Conservation (phyloP, 2,113 vertebrate species). For the Nothocercus julius region DNA sequence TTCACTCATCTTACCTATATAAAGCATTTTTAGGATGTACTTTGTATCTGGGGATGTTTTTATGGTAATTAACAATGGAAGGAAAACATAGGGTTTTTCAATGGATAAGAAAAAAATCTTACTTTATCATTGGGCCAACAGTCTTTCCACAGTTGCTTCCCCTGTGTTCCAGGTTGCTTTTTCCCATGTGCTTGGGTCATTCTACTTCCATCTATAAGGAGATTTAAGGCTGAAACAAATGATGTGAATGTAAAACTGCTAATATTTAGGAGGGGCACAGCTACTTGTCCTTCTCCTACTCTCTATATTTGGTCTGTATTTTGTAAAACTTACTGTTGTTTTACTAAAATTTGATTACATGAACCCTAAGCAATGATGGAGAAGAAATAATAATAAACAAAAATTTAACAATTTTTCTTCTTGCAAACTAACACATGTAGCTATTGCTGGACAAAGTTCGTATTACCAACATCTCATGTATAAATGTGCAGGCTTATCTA, state of each 20-base stretch:
- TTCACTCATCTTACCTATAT: background rate
- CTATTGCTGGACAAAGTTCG: background rate
- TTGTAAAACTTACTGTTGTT: background rate
- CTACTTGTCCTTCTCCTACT: background rate
- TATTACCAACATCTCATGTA: background rate
- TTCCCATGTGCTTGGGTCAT: background rate
- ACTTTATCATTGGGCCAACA: background rate
- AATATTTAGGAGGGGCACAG: background rate
- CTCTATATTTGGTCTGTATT: background rate
- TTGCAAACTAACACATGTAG: background rate
- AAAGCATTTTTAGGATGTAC: background rate
- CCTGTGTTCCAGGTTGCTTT: background rate
- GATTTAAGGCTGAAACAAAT: background rate
- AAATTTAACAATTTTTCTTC: background rate
- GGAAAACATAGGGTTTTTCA: background rate
- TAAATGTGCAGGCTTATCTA: background rate
- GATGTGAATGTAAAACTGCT: background rate
- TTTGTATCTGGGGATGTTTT: background rate
- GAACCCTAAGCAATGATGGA: background rate
- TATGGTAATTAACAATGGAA: background rate
- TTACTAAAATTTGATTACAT: background rate
- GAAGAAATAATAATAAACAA: background rate
- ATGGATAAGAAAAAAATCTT: background rate
- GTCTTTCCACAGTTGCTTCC: background rate
- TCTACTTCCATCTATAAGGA: background rate